phyloP scores from a whole-genome alignment of 1,140 invertebrate genomes.

The Melanaphis sacchari region DNA sequence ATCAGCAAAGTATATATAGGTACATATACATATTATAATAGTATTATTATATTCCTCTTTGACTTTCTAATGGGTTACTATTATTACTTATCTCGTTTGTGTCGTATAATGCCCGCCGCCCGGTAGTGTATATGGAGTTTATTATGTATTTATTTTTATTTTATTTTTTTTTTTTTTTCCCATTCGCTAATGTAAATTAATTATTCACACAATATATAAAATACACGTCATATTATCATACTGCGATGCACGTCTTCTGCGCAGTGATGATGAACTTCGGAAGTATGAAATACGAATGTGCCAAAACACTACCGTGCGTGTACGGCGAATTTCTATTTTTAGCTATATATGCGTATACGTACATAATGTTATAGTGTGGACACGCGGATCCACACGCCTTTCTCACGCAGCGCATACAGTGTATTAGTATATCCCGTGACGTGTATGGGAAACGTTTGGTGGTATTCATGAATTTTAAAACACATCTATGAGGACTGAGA shows the following conservation, averaged over 20 bases:
- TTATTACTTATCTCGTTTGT: not conserved
- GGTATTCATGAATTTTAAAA: not conserved
- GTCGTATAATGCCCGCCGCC: not conserved
- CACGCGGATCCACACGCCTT: not conserved
- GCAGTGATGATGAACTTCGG: not conserved
- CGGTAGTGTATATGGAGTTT: not conserved
- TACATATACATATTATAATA: not conserved
- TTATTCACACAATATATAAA: not conserved
- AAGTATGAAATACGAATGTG: not conserved
- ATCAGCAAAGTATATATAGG: not conserved
- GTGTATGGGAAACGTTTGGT: not conserved
- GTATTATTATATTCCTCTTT: not conserved
- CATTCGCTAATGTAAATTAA: not conserved
- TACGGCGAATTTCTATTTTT: not conserved
- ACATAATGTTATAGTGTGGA: not conserved
- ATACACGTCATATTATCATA: not conserved
- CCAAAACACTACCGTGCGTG: not conserved
- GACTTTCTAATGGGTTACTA: constrained; percentile 4
- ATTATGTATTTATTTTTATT: not conserved
- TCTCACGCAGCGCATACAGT: not conserved
- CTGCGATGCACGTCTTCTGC: not conserved
- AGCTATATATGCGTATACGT: not conserved
- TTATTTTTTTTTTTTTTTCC: not conserved
- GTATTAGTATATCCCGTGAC: not conserved
- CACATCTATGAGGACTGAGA: not conserved